Evolutionary conservation across 1,140 invertebrate genomes (phyloP).

Genomic region (Drosophila pallidifrons): DNA sequence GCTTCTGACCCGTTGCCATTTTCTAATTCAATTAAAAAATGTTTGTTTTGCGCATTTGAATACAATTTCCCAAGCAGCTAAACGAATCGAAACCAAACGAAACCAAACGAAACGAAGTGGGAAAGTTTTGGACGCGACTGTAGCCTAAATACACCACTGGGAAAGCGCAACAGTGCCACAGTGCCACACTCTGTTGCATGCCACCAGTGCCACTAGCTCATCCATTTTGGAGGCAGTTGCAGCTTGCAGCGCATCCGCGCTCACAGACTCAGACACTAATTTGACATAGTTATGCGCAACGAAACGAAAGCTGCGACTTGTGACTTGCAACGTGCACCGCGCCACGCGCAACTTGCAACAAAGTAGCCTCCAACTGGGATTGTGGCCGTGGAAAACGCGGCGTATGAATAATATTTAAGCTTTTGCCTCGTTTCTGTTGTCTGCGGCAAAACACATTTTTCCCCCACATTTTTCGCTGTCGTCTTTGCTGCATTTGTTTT

Average conservation of each 20-base stretch:
- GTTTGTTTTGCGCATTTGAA: conserved; percentile 73
- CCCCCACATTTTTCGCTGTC: conserved; percentile 1
- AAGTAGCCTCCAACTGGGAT: conserved; percentile 16
- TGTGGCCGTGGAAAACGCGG: conserved; percentile 57
- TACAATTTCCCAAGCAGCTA: conserved; percentile 78
- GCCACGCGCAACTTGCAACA: conserved; percentile 24
- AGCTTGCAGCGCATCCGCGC: conserved; percentile 30
- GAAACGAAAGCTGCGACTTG: conserved; percentile 71
- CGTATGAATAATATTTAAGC: conserved; percentile 80
- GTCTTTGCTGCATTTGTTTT: not conserved
- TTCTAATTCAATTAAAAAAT: conserved; percentile 84
- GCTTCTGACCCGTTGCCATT: conserved; percentile 84
- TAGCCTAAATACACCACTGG: conserved; percentile 66
- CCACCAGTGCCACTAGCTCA: conserved; percentile 11
- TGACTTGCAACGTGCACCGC: conserved; percentile 24
- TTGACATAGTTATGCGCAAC: conserved; percentile 82
- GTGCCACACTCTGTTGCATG: not conserved
- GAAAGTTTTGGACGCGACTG: conserved; percentile 60
- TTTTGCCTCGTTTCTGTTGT: conserved; percentile 14
- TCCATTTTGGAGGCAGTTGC: conserved; percentile 20
- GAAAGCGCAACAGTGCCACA: conserved; percentile 57
- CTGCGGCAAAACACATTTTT: conserved; percentile 11
- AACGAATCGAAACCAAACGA: conserved; percentile 23
- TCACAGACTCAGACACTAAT: conserved; percentile 68
- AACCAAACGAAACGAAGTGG: conserved; percentile 36